These are phyloP conservation scores for Stenopsyche tienmushanensis DNA, from an alignment of 1,140 invertebrate genomes.

Conservation along the genomic window DNA sequence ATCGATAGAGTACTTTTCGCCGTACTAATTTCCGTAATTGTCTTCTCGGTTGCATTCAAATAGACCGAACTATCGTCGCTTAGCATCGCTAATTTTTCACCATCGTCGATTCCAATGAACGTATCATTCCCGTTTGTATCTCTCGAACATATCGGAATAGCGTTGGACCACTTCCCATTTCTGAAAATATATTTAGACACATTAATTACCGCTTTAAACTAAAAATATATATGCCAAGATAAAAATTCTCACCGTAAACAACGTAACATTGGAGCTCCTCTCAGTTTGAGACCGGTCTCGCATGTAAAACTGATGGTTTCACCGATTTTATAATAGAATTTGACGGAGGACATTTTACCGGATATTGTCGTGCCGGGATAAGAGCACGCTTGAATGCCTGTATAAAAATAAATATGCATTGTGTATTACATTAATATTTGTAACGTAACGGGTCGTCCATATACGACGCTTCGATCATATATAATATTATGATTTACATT, in stretches of 20 bases:
- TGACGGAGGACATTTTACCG: conserved; percentile 79
- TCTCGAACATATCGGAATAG: conserved; percentile 68
- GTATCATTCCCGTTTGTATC: conserved; percentile 48
- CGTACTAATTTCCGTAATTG: background rate
- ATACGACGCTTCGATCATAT: too few species aligned
- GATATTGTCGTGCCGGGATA: conserved; percentile 84
- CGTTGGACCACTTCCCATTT: conserved; percentile 83
- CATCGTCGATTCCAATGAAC: conserved; percentile 46
- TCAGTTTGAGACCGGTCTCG: conserved; percentile 71
- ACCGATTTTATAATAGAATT: conserved; percentile 83
- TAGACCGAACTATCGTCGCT: conserved; percentile 46
- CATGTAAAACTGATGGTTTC: conserved; percentile 85
- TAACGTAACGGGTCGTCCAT: too few species aligned
- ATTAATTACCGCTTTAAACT: background rate
- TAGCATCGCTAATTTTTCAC: conserved; percentile 51
- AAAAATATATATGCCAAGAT: background rate
- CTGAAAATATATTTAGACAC: conserved; percentile 43
- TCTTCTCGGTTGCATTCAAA: conserved; percentile 17
- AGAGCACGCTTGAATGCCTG: conserved; percentile 78
- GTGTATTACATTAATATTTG: conserved; percentile 25
- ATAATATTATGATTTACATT: too few species aligned
- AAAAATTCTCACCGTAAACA: conserved; percentile 60
- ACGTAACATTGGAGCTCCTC: conserved; percentile 72
- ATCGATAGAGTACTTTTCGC: background rate
- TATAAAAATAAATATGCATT: conserved; percentile 11